A percentile compares a stretch with the other conserved stretches of the same genome.
Conservation (phyloP, 2,797 vertebrate species). For the Urophycis tenuis region DNA sequence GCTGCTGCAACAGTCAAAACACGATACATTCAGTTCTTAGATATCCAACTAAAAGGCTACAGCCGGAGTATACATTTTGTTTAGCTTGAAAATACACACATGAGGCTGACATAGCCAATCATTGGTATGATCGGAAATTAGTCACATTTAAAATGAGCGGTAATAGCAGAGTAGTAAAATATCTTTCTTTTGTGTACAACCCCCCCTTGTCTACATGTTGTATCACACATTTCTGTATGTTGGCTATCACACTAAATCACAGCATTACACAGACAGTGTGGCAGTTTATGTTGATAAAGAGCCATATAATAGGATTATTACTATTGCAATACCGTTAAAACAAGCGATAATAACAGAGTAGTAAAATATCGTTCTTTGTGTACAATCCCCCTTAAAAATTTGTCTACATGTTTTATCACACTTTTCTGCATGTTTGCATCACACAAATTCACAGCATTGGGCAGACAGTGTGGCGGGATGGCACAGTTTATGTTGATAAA, state of each 20-base stretch:
- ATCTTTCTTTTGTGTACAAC: background rate
- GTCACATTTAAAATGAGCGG: background rate
- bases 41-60: constrained; percentile 38
- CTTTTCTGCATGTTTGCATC: background rate
- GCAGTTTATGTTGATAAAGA: background rate
- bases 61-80: constrained; percentile 12
- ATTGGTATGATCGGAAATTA: background rate
- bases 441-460: background rate
- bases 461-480: background rate
- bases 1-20: constrained; percentile 37
- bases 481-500: background rate
- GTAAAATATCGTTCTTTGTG: constrained; percentile 1
- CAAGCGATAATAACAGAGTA: background rate
- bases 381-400: background rate
- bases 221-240: background rate
- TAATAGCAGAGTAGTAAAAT: background rate
- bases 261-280: background rate
- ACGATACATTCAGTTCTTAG: constrained; percentile 61
- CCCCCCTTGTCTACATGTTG: background rate
- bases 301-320: background rate
- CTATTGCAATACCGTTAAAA: background rate
- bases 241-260: background rate
- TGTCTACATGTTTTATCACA: background rate
- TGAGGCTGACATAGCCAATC: background rate
- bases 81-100: background rate